A percentile compares a stretch with the other conserved stretches of the same genome.
Evolutionary conservation across 2,113 vertebrate species (phyloP).

Genomic region (Gila orcuttii): DNA sequence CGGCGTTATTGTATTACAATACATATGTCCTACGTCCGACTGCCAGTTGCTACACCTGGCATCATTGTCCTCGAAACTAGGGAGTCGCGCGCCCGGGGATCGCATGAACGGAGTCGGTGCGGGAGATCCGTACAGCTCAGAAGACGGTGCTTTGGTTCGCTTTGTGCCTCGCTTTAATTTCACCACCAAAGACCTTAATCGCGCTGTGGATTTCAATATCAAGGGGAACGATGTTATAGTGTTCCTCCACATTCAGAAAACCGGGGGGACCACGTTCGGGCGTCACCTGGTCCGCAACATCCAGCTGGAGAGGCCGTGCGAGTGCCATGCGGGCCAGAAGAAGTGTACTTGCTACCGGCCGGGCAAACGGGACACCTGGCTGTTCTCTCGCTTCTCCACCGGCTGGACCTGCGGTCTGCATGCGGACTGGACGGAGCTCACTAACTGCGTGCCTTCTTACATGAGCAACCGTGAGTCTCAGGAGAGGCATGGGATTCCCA

Average conservation of each 20-base stretch:
- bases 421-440: slow-evolving; percentile 85
- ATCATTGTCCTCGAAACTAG: slow-evolving; percentile 63
- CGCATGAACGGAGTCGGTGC: slow-evolving; percentile 46
- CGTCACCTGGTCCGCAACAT: slow-evolving; percentile 93
- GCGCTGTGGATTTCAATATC: slow-evolving; percentile 88
- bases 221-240: slow-evolving; percentile 91
- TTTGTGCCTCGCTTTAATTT: slow-evolving; percentile 92
- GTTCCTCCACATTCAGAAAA: slow-evolving; percentile 85
- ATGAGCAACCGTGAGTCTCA: slow-evolving; percentile 80
- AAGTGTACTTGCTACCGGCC: slow-evolving; percentile 95
- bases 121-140: slow-evolving; percentile 88
- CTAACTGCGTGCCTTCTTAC: slow-evolving; percentile 85
- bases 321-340: slow-evolving; percentile 94
- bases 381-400: slow-evolving; percentile 87
- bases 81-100: slow-evolving; percentile 53
- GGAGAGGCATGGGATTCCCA: slow-evolving; percentile 75
- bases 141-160: slow-evolving; percentile 86
- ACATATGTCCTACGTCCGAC: slow-evolving; percentile 89
- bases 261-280: slow-evolving; percentile 89
- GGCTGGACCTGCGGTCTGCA: slow-evolving; percentile 87
- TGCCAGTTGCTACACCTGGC: slow-evolving; percentile 86
- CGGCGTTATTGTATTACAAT: slow-evolving; percentile 90
- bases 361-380: slow-evolving; percentile 94
- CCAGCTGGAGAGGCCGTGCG: slow-evolving; percentile 93
- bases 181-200: slow-evolving; percentile 81